Evolutionary conservation across 2,888 invertebrate species (phyloP).

Genomic region (Drosophila quinaria): DNA sequence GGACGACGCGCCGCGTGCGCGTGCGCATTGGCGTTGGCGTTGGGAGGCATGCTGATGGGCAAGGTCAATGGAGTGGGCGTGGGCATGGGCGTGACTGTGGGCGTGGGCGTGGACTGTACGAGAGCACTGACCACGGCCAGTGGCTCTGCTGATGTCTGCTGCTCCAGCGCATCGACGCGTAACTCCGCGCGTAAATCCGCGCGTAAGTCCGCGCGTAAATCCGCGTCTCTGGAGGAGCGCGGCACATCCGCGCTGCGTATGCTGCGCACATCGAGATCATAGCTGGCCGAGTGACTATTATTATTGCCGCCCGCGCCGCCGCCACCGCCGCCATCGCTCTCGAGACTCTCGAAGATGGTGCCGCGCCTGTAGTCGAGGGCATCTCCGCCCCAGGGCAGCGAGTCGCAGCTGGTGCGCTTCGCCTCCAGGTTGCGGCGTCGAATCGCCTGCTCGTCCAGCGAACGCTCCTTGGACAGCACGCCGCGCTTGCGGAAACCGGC

Average conservation of each 20-base stretch:
- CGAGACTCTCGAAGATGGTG: slow-evolving; percentile 85
- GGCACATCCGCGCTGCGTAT: slow-evolving; percentile 82
- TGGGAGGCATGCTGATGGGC: slow-evolving; percentile 8
- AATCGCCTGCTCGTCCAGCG: slow-evolving; percentile 85
- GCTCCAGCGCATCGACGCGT: background rate
- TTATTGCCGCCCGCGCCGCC: no score
- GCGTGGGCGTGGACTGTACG: slow-evolving; percentile 35
- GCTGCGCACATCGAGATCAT: slow-evolving; percentile 78
- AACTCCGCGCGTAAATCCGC: background rate
- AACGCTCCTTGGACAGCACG: slow-evolving; percentile 85
- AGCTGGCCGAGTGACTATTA: slow-evolving; percentile 68
- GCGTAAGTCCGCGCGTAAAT: no score
- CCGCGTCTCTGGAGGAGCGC: slow-evolving; percentile 21
- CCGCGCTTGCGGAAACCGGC: slow-evolving; percentile 84
- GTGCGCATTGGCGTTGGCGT: no score
- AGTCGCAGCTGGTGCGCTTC: slow-evolving; percentile 86
- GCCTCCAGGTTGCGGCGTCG: slow-evolving; percentile 87
- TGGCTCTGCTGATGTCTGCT: slow-evolving; percentile 32
- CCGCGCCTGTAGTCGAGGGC: slow-evolving; percentile 82
- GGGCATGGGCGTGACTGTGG: background rate
- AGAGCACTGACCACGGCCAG: slow-evolving; percentile 58
- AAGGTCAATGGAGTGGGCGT: slow-evolving; percentile 8
- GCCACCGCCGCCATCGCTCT: slow-evolving; percentile 73
- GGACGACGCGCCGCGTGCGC: slow-evolving; percentile 62
- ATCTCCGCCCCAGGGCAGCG: slow-evolving; percentile 84